Evolutionary conservation across 2,888 invertebrate species (phyloP), one percentile per base, ranked within the genome.

Genomic region (Alloscopus bannaensis): DNA sequence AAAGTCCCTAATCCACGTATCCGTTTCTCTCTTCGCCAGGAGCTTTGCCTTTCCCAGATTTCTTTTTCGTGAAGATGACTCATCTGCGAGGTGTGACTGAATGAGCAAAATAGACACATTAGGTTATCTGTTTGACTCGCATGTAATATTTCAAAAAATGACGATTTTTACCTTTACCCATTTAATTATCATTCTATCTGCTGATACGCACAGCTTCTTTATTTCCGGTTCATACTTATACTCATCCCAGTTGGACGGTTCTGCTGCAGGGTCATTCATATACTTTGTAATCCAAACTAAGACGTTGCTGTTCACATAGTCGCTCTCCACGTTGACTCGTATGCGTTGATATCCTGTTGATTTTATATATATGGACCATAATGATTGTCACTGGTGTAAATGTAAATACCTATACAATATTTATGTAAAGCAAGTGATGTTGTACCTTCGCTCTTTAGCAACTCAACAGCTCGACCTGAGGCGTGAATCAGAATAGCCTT

Each of bases 181-280:
- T 59, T 81, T 79, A 22, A 82, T 66, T 22, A 75, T 16, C 79
- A 81, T 81, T 69, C 79, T 79, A 18, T 66, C 26, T 18, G 72
- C 75, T 0, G 75, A 22, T n/a, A 13, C 22, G 28, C 78, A 72
- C 26, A 83, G 50, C 11, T 66, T 18, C 0, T 60, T 16, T n/a
- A 83, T 83, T 47, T 83, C 83, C 11, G 20, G 26, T 22, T 69
- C 62, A 57, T 81, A 79, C 24, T 83, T 83, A 22, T 57, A 62
- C 40, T 83, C 83, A 59, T 78, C 81, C 83, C 83, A 83, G 52
- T 81, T 81, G 1, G 68, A 68, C 1, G 65, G 57, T 1, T 20
- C 42, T 3, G 72, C 36, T 11, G 29, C 42, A 16, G 68, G 60
- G 52, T 73, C 31, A 20, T 59, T 45, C 40, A 68, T 55, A 20